Conservation (phyloP, 2,888 invertebrate genomes). For the Eudasyphora cyanicolor region DNA sequence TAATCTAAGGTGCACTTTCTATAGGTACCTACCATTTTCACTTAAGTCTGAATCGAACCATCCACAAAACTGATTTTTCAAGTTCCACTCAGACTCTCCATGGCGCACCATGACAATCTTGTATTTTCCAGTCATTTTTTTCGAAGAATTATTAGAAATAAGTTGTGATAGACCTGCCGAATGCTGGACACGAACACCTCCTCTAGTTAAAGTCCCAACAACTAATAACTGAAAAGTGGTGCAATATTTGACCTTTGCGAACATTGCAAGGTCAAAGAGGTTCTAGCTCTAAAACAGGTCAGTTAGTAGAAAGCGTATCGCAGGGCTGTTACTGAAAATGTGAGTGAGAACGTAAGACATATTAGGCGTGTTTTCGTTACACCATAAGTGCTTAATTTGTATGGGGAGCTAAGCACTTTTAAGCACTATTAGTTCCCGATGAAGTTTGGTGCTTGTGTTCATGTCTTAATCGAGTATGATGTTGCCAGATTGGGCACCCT, state of each 20-base stretch:
- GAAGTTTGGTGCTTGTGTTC: no score
- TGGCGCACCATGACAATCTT: slow-evolving; percentile 89
- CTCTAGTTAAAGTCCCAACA: background rate
- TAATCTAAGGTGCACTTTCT: slow-evolving; percentile 37
- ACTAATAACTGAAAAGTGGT: slow-evolving; percentile 39
- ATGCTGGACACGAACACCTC: no score
- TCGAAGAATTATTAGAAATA: slow-evolving; percentile 22
- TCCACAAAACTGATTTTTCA: slow-evolving; percentile 88
- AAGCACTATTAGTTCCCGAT: no score
- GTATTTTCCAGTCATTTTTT: slow-evolving; percentile 80
- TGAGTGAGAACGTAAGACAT: no score
- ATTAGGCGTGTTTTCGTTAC: no score
- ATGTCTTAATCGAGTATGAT: no score
- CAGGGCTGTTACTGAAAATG: no score
- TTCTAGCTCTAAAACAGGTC: background rate
- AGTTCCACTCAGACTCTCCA: slow-evolving; percentile 89
- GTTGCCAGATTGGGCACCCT: no score
- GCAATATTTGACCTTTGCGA: slow-evolving; percentile 70
- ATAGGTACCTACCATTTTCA: slow-evolving; percentile 82
- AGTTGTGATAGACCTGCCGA: no score
- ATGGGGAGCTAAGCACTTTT: no score
- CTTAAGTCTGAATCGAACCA: slow-evolving; percentile 88
- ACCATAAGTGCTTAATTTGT: no score
- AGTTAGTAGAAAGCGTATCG: no score
- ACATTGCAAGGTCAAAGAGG: slow-evolving; percentile 69